Evolutionary conservation across 2,888 invertebrate species (phyloP), one percentile per base, ranked within the genome.

Genomic region (Campoletis raptor): DNA sequence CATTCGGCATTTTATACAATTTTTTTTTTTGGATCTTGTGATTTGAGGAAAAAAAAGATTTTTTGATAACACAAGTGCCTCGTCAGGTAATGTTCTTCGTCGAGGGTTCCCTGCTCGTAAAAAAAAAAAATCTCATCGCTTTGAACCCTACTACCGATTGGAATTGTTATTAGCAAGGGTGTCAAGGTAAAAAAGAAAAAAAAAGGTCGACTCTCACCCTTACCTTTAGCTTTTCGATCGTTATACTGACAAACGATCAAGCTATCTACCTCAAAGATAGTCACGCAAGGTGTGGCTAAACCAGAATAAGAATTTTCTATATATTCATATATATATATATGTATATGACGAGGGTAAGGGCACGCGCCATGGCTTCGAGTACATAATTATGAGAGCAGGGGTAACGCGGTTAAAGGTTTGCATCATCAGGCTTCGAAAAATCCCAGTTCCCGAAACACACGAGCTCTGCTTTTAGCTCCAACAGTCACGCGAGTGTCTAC

Each of bases 311-410:
- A 57, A 76, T 45, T 30, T 30, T 2, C 30, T 67, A 57, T 82
- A 61, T 42, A 10, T 61, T 12, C 30, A 61, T 37, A 66, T 66
- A 37, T 66, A 70, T 70, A 72, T 24, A 15, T 18, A 3, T 18
- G 40, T 67, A n/a, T 21, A n/a, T 8, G 21, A 30, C 61, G 40
- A 24, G 42, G 45, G 45, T 91, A 91, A 88, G 90, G 92, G 92
- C 93, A 94, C 93, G 93, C 92, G 92, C 91, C 92, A 90, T 15
- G 37, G 87, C 90, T 88, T 90, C 85, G 92, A 92, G 92, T 89
- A 92, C 91, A 90, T 93, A 93, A 93, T 93, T 93, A 93, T 92
- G 61, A 45, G 70, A 45, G 70, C 70, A 42, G 45, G 45, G 70
- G 30, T 61, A 45, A 45, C 69, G 45, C 9, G 70, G 30, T 42